These are phyloP conservation scores for Brachypalpus laphriformis DNA, from an alignment of 2,888 invertebrate species.

Conservation along the genomic window DNA sequence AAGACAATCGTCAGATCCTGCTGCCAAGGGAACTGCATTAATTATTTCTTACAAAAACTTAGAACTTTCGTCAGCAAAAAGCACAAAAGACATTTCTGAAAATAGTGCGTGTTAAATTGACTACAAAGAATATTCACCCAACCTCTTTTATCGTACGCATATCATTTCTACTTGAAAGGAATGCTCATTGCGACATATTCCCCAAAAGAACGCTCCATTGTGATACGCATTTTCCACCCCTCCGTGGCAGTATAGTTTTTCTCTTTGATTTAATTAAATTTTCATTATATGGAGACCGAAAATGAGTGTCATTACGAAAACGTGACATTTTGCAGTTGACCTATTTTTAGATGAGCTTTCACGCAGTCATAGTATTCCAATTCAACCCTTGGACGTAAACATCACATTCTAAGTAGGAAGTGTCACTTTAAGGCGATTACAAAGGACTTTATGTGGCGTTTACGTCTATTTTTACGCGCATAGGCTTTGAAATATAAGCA, in stretches of 20 bases:
- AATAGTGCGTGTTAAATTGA: not conserved
- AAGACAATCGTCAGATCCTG: too few relatives aligned
- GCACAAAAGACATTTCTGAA: not conserved
- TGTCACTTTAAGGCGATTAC: not conserved
- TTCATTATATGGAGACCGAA: constrained; percentile 3
- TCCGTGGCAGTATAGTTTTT: not conserved
- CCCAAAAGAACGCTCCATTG: not conserved
- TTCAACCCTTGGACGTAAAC: not conserved
- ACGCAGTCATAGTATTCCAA: not conserved
- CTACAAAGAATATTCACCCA: constrained; percentile 7
- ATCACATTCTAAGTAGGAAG: not conserved
- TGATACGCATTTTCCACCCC: constrained; percentile 22
- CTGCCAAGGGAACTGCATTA: not conserved
- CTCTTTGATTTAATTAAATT: constrained; percentile 33
- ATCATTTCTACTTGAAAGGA: not conserved
- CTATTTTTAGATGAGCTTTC: constrained; percentile 12
- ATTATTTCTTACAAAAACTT: not conserved
- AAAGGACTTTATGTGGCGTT: not conserved
- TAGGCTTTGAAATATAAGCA: not conserved
- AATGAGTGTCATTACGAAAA: constrained; percentile 12
- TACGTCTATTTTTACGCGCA: not conserved
- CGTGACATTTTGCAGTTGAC: constrained; percentile 39
- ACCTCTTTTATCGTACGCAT: not conserved
- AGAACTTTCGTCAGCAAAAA: not conserved
- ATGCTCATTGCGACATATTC: not conserved